These are phyloP conservation scores for Electrona antarctica DNA, from an alignment of 2,113 vertebrate genomes.

Conservation along the genomic window DNA sequence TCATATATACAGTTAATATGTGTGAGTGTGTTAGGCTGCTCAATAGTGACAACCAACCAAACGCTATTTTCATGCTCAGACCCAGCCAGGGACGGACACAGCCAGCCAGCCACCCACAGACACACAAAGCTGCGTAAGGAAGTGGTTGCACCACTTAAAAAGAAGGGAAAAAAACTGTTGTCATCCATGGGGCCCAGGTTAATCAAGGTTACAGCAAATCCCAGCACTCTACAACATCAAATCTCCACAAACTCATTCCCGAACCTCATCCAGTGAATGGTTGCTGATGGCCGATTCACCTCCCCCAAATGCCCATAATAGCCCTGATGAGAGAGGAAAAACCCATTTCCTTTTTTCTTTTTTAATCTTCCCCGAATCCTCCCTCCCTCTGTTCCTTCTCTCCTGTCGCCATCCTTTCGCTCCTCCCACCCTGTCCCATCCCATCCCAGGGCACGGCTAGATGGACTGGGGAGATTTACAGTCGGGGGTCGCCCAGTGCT, in stretches of 20 bases:
- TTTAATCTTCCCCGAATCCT: background rate
- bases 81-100: no score
- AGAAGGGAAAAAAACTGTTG: no score
- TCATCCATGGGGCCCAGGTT: background rate
- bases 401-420: constrained; percentile 3
- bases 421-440: constrained; percentile 16
- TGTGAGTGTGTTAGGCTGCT: no score
- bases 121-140: no score
- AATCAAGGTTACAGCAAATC: constrained; percentile 39
- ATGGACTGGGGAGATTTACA: constrained; percentile 73
- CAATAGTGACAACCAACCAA: no score
- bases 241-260: constrained; percentile 32
- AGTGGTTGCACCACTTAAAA: no score
- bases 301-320: constrained; percentile 45
- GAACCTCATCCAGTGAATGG: constrained; percentile 23
- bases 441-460: constrained; percentile 29
- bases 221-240: constrained; percentile 35
- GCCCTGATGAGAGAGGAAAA: constrained; percentile 59
- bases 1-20: no score
- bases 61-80: no score
- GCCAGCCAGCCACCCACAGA: no score
- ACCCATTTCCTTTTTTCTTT: constrained; percentile 33
- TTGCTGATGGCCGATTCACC: constrained; percentile 47
- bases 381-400: background rate
- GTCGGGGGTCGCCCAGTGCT: constrained; percentile 67